Evolutionary conservation across 2,888 invertebrate species (phyloP).

Genomic region (Heliconius ismenius): DNA sequence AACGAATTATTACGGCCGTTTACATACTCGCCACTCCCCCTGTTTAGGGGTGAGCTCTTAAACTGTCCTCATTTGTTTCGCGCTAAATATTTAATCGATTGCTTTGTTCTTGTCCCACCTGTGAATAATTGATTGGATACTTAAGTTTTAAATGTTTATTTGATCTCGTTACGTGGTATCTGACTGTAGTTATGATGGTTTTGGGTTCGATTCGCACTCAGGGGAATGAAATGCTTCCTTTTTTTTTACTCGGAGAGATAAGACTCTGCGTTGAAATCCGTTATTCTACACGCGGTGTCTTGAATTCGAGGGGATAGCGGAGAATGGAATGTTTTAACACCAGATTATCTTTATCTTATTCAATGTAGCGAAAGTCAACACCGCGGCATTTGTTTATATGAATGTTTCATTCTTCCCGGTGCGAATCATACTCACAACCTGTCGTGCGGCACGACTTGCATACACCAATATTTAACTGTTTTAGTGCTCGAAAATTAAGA

Average conservation of each 20-base stretch:
- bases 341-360: too few species aligned
- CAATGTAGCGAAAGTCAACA: too few species aligned
- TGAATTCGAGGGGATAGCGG: neutral
- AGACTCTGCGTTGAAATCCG: neutral
- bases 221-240: neutral
- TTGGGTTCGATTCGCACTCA: neutral
- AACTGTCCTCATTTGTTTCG: conserved; percentile 55
- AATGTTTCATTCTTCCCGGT: too few species aligned
- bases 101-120: conserved; percentile 40
- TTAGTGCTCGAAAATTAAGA: neutral
- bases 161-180: neutral
- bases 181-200: too few species aligned
- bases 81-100: conserved; percentile 61
- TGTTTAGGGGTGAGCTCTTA: conserved; percentile 57
- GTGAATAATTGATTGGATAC: conserved; percentile 13
- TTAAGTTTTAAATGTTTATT: conserved; percentile 5
- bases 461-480: neutral
- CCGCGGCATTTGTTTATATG: too few species aligned
- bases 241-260: neutral
- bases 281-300: neutral
- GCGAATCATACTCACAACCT: too few species aligned
- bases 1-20: conserved; percentile 61
- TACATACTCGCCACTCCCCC: conserved; percentile 55
- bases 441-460: too few species aligned
- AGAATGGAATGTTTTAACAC: too few species aligned